Base-by-base conservation (phyloP, 2,888 invertebrate species). In the Rhingia campestris region DNA sequence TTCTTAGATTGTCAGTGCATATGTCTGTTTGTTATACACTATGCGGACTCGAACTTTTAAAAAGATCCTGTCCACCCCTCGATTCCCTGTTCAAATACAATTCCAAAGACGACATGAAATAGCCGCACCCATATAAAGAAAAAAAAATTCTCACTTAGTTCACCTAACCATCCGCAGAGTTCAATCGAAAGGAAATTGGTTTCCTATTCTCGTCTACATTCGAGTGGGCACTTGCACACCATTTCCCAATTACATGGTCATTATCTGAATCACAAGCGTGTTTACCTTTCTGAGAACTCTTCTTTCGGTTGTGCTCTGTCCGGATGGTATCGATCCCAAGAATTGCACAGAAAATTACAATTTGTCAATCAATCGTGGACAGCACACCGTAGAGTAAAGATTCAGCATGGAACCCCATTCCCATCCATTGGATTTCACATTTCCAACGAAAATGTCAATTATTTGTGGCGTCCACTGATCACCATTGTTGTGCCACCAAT, bases 401-500 rank as follows among this genome's bases (percentile, higher is more conserved):
- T 47, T 35, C 76, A 39, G 54, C 54, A 58, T 73, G 49, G 63
- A 39, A 37, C 54, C 10, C 6, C 54, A 51, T 41, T 58, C 59
- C 45, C 61, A 49, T 39, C n/a, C 70, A 79, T 69, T 64, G 73
- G 54, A 45, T 33, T 54, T 22, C 22, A 22, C 22, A 22, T 1
- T 22, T 22, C 54, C 39, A 70, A 64, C 33, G 70, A 77, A 77
- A 63, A 79, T 80, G 84, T 84, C 84, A 84, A 84, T 84, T 84
- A 84, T 84, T 84, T 74, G 74, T 74, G 84, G 79, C 79, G 74
- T 75, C 64, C 79, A 70, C 74, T 74, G 82, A 84, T 79, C 79
- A 77, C 41, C 30, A 67, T 82, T 82, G 84, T 84, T 74, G 74
- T 74, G 74, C 79, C 84, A 84, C 84, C 84, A 84, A 84, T 84